These are phyloP conservation scores for Cepaea hortensis DNA, from an alignment of 2,888 invertebrate species.

Conservation along the genomic window DNA sequence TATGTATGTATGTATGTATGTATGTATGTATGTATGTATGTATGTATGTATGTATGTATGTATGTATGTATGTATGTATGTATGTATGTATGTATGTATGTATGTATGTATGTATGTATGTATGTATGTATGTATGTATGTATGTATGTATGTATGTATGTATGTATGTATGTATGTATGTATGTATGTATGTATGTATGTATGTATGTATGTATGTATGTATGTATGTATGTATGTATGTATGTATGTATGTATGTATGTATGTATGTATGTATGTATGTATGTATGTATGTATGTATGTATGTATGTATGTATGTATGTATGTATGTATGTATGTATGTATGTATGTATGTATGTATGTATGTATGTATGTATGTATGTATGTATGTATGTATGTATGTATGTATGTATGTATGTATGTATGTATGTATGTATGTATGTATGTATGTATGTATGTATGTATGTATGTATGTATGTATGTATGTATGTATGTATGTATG, in stretches of 20 bases:
- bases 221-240: constrained; percentile 4
- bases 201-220: constrained; percentile 7
- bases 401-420: constrained; percentile 3
- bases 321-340: background rate
- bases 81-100: constrained; percentile 7
- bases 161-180: constrained; percentile 7
- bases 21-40: constrained; percentile 7
- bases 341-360: background rate
- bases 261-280: background rate
- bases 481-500: background rate
- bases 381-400: background rate
- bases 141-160: constrained; percentile 7
- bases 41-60: constrained; percentile 7
- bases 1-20: constrained; percentile 7
- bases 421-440: background rate
- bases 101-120: constrained; percentile 7
- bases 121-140: constrained; percentile 7
- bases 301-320: background rate
- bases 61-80: constrained; percentile 7
- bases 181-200: constrained; percentile 7
- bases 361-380: constrained; percentile 7
- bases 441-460: background rate
- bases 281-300: background rate
- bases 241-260: background rate
- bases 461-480: constrained; percentile 7